Evolutionary conservation across 2,113 vertebrate genomes (phyloP).

Genomic region (Albula goreensis): DNA sequence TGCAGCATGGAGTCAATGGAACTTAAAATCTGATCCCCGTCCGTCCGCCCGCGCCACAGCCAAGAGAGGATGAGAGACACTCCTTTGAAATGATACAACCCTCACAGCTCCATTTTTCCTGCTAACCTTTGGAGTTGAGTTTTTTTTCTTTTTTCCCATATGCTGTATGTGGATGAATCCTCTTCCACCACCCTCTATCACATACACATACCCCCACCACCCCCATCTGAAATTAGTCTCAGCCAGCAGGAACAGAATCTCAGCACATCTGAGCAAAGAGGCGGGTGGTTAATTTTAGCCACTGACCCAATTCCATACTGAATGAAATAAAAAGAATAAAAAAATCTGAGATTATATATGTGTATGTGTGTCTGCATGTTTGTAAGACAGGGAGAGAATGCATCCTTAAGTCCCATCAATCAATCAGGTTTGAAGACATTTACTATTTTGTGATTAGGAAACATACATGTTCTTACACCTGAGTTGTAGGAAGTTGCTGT

Average conservation of each 20-base stretch:
- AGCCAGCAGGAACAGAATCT: slow-evolving; percentile 47
- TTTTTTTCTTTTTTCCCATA: slow-evolving; percentile 27
- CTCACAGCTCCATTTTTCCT: slow-evolving; percentile 31
- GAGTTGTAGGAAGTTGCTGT: neutral
- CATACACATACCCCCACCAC: slow-evolving; percentile 23
- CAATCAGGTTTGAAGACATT: slow-evolving; percentile 59
- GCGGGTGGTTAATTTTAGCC: slow-evolving; percentile 68
- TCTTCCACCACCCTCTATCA: neutral
- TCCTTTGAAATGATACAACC: slow-evolving; percentile 56
- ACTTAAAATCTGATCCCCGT: slow-evolving; percentile 60
- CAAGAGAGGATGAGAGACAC: slow-evolving; percentile 48
- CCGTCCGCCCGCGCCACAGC: slow-evolving; percentile 47
- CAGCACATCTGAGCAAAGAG: slow-evolving; percentile 49
- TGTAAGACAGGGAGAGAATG: slow-evolving; percentile 43
- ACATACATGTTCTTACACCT: slow-evolving; percentile 14
- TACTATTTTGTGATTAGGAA: slow-evolving; percentile 56
- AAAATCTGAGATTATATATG: neutral
- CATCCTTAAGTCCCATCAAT: slow-evolving; percentile 50
- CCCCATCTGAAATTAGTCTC: slow-evolving; percentile 50
- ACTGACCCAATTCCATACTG: slow-evolving; percentile 70
- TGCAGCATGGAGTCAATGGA: slow-evolving; percentile 68
- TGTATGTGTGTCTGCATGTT: neutral
- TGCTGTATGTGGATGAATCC: slow-evolving; percentile 31
- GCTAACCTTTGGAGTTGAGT: slow-evolving; percentile 20
- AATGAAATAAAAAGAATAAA: slow-evolving; percentile 56